Evolutionary conservation across 2,797 vertebrate species (phyloP).

Genomic region (Dryobates pubescens): DNA sequence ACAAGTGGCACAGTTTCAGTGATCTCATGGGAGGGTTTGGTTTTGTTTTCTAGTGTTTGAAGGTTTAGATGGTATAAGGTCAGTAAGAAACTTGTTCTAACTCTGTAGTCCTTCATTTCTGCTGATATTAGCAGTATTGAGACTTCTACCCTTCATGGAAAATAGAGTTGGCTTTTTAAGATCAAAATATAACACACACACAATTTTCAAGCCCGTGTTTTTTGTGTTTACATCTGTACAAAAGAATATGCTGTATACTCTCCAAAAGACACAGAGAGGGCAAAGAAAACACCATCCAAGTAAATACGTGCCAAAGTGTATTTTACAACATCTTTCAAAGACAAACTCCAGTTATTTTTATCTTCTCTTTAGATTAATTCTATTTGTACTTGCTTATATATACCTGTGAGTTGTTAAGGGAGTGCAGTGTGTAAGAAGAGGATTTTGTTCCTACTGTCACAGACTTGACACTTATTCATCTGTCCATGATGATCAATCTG

Average conservation of each 20-base stretch:
- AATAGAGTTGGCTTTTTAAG: background rate
- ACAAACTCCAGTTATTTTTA: background rate
- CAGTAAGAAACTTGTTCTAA: constrained; percentile 39
- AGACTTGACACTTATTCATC: background rate
- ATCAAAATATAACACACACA: background rate
- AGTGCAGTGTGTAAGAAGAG: background rate
- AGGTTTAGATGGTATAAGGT: constrained; percentile 56
- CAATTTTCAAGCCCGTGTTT: background rate
- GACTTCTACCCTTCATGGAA: background rate
- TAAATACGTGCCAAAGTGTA: constrained; percentile 38
- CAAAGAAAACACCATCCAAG: constrained; percentile 27
- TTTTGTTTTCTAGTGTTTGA: constrained; percentile 45
- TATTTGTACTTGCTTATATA: background rate
- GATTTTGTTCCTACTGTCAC: background rate
- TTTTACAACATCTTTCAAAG: constrained; percentile 16
- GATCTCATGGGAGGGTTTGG: constrained; percentile 19
- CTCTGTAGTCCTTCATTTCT: constrained; percentile 38
- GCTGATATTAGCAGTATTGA: constrained; percentile 35
- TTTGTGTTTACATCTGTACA: constrained; percentile 18
- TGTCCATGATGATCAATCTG: background rate
- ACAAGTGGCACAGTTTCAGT: constrained; percentile 10
- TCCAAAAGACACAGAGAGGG: background rate
- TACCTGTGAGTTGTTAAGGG: background rate
- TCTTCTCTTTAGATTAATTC: background rate
- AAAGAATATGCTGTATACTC: background rate